Evolutionary conservation across 1,140 invertebrate species (phyloP).

Genomic region (Leptonema lineaticorne): DNA sequence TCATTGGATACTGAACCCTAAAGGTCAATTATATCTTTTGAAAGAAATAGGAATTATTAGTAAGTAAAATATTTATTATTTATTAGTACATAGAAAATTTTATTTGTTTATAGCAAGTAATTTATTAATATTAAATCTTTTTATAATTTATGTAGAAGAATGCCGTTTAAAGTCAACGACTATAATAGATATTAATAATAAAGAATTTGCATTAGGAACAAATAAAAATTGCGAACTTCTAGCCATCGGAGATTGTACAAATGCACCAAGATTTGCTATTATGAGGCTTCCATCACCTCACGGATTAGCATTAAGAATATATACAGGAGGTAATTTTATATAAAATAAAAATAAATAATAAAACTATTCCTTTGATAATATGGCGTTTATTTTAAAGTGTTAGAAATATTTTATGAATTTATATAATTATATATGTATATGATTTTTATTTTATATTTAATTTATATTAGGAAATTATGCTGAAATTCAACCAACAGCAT

Average conservation of each 20-base stretch:
- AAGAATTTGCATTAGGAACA: neutral
- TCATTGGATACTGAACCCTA: neutral
- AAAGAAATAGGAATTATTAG: slow-evolving; percentile 20
- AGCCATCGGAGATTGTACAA: slow-evolving; percentile 32
- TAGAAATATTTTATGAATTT: too few relatives aligned
- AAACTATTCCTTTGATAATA: too few relatives aligned
- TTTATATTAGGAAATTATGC: slow-evolving; percentile 6
- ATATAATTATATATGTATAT: neutral
- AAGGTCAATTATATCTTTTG: slow-evolving; percentile 4
- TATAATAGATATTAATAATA: neutral
- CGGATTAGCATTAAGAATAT: slow-evolving; percentile 22
- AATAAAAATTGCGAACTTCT: slow-evolving; percentile 25
- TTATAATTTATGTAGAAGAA: slow-evolving; percentile 22
- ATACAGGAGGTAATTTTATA: slow-evolving; percentile 30
- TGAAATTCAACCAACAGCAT: slow-evolving; percentile 2
- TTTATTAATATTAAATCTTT: too few relatives aligned
- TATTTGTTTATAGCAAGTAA: too few relatives aligned
- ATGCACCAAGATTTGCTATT: slow-evolving; percentile 25
- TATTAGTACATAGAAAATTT: too few relatives aligned
- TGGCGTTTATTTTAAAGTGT: neutral
- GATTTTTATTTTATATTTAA: too few relatives aligned
- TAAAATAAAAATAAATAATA: neutral
- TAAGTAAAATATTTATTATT: slow-evolving; percentile 7
- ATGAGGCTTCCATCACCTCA: slow-evolving; percentile 23
- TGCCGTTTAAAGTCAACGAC: slow-evolving; percentile 20